Conservation (phyloP, 92 coral and sea anemone species). For the Parazoanthus darwini region DNA sequence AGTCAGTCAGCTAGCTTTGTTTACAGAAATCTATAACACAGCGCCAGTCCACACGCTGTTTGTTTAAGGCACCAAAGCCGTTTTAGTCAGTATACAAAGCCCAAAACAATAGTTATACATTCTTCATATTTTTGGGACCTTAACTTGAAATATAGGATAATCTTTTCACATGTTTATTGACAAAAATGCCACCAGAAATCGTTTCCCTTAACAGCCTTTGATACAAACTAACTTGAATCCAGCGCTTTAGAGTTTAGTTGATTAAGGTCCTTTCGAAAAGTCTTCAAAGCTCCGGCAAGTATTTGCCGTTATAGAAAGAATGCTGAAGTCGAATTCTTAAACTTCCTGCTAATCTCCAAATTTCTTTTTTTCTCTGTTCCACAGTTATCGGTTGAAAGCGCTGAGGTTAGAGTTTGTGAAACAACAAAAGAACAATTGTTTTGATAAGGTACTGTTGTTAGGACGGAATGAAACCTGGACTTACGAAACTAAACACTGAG, state of each 20-base stretch:
- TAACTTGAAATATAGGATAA: background rate
- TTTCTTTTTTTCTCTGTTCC: background rate
- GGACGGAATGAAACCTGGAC: background rate
- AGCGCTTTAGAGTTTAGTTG: background rate
- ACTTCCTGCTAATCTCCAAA: background rate
- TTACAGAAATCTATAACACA: background rate
- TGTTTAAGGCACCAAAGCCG: background rate
- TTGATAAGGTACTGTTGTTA: background rate
- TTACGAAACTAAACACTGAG: background rate
- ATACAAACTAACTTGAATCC: background rate
- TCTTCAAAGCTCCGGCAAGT: background rate
- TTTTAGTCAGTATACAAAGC: background rate
- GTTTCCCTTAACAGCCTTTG: background rate
- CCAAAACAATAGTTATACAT: background rate
- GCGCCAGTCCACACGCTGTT: background rate
- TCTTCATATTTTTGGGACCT: background rate
- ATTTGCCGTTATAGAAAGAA: background rate
- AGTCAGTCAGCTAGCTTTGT: background rate
- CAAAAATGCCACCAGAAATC: too few relatives aligned
- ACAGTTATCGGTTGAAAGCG: conserved; percentile 5
- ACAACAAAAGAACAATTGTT: background rate
- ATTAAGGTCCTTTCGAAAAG: background rate
- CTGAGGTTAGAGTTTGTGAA: background rate
- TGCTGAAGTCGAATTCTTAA: background rate
- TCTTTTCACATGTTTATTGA: background rate